Conservation (phyloP, 2,888 invertebrate genomes). For the Tupiocoris notatus region DNA sequence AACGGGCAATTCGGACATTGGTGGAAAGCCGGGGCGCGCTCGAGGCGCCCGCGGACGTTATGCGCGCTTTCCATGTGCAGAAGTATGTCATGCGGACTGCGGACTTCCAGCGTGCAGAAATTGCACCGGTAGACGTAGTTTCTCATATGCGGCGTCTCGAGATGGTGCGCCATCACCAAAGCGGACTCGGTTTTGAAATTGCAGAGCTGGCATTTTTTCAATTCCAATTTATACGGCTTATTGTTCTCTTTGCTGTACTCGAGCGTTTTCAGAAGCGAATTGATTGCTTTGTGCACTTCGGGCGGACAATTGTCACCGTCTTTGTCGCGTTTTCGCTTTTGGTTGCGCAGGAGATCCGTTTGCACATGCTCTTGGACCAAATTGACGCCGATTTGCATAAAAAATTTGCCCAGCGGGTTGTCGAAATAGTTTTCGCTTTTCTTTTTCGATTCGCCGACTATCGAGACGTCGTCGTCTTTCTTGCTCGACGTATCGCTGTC, state of each 20-base stretch:
- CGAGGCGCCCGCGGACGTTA: constrained; percentile 76
- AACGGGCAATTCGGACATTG: constrained; percentile 92
- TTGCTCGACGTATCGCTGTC: constrained; percentile 50
- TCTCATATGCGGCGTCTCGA: constrained; percentile 88
- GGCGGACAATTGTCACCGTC: constrained; percentile 65
- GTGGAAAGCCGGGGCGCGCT: constrained; percentile 81
- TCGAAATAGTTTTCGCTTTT: constrained; percentile 75
- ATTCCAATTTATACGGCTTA: constrained; percentile 70
- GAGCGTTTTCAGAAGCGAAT: constrained; percentile 78
- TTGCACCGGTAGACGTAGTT: constrained; percentile 82
- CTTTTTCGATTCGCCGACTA: constrained; percentile 49
- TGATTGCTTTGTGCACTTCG: constrained; percentile 71
- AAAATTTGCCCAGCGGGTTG: constrained; percentile 83
- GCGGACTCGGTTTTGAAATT: constrained; percentile 85
- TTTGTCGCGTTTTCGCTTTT: constrained; percentile 77
- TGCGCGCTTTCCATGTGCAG: constrained; percentile 92
- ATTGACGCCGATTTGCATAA: constrained; percentile 86
- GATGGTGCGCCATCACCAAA: constrained; percentile 79
- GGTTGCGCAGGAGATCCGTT: constrained; percentile 82
- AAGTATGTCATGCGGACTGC: constrained; percentile 82
- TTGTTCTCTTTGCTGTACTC: constrained; percentile 84
- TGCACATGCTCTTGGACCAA: constrained; percentile 92
- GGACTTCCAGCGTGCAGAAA: constrained; percentile 76
- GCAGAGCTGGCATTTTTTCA: constrained; percentile 84
- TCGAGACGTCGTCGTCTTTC: constrained; percentile 46